Conservation (phyloP, 30 jellyfish, hydroid and myxozoan genomes). For the Aurelia coerulea region DNA sequence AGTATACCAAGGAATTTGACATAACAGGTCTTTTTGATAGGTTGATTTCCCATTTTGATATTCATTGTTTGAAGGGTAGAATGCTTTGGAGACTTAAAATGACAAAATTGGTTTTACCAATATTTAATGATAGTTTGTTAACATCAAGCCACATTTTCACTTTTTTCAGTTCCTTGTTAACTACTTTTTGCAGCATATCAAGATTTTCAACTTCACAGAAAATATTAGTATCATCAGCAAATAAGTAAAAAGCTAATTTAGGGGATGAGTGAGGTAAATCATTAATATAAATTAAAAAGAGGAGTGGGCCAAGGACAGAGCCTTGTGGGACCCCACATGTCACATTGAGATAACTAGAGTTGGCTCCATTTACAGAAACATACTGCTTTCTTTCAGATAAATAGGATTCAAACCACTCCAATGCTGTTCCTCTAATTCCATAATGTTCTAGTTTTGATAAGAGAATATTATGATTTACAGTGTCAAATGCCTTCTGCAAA, state of each 20-base stretch:
- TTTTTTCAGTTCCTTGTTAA: slow-evolving; percentile 52
- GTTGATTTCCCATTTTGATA: slow-evolving; percentile 45
- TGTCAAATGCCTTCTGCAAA: too few relatives aligned
- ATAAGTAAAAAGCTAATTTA: slow-evolving; percentile 28
- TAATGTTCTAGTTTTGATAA: too few relatives aligned
- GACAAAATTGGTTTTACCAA: background rate
- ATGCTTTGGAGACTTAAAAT: slow-evolving; percentile 47
- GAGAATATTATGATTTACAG: too few relatives aligned
- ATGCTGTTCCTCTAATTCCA: too few relatives aligned
- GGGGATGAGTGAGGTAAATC: slow-evolving; percentile 57
- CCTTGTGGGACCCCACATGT: slow-evolving; percentile 64
- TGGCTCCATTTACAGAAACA: too few relatives aligned
- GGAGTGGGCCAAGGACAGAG: slow-evolving; percentile 77
- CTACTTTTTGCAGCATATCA: background rate
- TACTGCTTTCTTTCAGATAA: too few relatives aligned
- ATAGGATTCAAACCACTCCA: too few relatives aligned
- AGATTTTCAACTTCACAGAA: slow-evolving; percentile 45
- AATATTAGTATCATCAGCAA: slow-evolving; percentile 75
- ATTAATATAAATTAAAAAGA: slow-evolving; percentile 62
- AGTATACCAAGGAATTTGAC: slow-evolving; percentile 54
- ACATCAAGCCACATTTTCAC: slow-evolving; percentile 70
- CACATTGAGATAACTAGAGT: too few relatives aligned
- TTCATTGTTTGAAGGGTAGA: background rate
- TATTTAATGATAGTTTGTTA: slow-evolving; percentile 50
- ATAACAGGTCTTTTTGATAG: slow-evolving; percentile 31